Percentiles rank a stretch among this genome's conserved stretches.
These are phyloP conservation scores for Pagrus major DNA, from an alignment of 2,113 vertebrate species.

Conservation along the genomic window DNA sequence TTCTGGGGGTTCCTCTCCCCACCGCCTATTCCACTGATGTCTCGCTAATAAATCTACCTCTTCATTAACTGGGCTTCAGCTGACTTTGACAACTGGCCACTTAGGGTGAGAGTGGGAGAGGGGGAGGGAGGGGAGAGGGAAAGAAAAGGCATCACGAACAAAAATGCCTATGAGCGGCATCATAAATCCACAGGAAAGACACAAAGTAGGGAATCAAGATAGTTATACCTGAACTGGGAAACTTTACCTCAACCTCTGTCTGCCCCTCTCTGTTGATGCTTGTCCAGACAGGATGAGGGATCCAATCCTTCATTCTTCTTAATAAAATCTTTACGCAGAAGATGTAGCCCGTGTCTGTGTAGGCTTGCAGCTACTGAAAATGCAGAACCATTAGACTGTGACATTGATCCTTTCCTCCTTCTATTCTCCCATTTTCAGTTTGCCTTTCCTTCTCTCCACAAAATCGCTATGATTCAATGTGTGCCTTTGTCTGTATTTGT, in stretches of 20 bases:
- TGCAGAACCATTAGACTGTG: constrained; percentile 19
- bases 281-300: constrained; percentile 15
- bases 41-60: constrained; percentile 74
- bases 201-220: constrained; percentile 28
- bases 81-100: constrained; percentile 78
- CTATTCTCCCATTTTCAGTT: constrained; percentile 13
- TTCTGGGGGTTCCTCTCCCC: constrained; percentile 52
- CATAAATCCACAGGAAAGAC: constrained; percentile 41
- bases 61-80: constrained; percentile 78
- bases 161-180: constrained; percentile 27
- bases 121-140: constrained; percentile 2
- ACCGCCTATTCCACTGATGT: constrained; percentile 46
- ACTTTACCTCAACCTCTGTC: constrained; percentile 49
- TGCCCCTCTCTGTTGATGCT: constrained; percentile 15
- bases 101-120: constrained; percentile 54
- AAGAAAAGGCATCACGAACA: constrained; percentile 20
- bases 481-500: not conserved
- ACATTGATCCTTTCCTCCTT: constrained; percentile 9
- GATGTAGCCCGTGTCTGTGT: constrained; percentile 21
- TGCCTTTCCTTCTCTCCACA: not conserved
- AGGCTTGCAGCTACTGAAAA: constrained; percentile 20
- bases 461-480: not conserved
- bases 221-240: constrained; percentile 49
- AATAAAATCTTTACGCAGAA: constrained; percentile 24
- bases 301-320: constrained; percentile 6